Evolutionary conservation across 37 sponge, comb jelly and placozoan genomes (phyloP).

Genomic region (Tethya wilhelma): DNA sequence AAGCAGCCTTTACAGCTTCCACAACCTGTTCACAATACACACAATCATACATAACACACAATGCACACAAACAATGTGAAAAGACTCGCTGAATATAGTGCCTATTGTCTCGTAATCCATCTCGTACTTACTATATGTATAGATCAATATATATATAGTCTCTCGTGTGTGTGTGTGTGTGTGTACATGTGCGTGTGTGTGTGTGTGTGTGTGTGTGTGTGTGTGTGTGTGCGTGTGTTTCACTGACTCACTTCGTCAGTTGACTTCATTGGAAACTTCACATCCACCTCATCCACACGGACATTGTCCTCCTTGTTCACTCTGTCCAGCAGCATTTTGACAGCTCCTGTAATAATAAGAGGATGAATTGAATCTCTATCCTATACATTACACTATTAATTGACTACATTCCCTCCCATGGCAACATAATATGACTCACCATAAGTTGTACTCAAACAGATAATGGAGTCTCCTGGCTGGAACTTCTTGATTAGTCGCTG

Average conservation of each 20-base stretch:
- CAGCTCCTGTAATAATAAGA: slow-evolving; percentile 46
- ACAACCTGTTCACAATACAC: slow-evolving; percentile 26
- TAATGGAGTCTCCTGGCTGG: slow-evolving; percentile 66
- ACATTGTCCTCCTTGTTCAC: slow-evolving; percentile 8
- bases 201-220: too few relatives aligned
- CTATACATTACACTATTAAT: too few relatives aligned
- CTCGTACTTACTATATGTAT: too few relatives aligned
- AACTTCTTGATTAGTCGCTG: slow-evolving; percentile 47
- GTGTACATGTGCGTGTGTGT: too few relatives aligned
- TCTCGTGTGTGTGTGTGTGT: too few relatives aligned
- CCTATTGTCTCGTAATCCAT: too few relatives aligned
- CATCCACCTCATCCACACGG: slow-evolving; percentile 27
- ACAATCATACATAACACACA: neutral
- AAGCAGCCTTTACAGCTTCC: slow-evolving; percentile 23
- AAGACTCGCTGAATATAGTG: too few relatives aligned
- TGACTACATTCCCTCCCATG: too few relatives aligned
- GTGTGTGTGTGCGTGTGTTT: too few relatives aligned
- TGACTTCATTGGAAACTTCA: slow-evolving; percentile 53
- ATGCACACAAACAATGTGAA: neutral
- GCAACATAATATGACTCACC: too few relatives aligned
- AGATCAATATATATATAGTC: too few relatives aligned
- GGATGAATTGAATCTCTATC: too few relatives aligned
- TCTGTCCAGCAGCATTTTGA: slow-evolving; percentile 50
- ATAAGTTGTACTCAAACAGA: slow-evolving; percentile 70
- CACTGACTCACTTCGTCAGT: neutral